A percentile compares a stretch with the other conserved stretches of the same genome.
These are phyloP conservation scores for Pogonophryne albipinna DNA, from an alignment of 2,797 vertebrate genomes.

Conservation along the genomic window DNA sequence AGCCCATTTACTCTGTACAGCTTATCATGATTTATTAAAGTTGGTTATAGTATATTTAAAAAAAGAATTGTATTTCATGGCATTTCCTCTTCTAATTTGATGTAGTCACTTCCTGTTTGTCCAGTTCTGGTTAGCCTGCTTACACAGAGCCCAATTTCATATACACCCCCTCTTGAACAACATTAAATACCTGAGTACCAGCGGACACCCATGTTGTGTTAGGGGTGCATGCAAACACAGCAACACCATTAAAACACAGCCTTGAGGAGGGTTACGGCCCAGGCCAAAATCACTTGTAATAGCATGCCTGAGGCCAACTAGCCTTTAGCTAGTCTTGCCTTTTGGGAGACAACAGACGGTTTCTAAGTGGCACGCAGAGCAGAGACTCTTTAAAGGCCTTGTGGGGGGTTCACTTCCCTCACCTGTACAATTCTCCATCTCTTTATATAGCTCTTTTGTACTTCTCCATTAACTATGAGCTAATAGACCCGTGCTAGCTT, in stretches of 20 bases:
- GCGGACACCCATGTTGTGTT: conserved; percentile 33
- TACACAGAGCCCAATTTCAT: conserved; percentile 24
- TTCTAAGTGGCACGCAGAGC: conserved; percentile 15
- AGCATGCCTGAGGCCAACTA: conserved; percentile 37
- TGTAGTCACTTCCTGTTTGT: conserved; percentile 33
- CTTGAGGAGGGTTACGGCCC: conserved; percentile 24
- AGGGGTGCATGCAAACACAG: conserved; percentile 18
- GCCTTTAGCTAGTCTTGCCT: conserved; percentile 16
- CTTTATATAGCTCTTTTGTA: conserved; percentile 11
- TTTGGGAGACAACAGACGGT: conserved; percentile 8
- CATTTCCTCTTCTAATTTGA: conserved; percentile 20
- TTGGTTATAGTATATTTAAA: not conserved
- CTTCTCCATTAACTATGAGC: conserved; percentile 10
- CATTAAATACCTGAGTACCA: conserved; percentile 29
- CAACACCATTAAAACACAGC: conserved; percentile 61
- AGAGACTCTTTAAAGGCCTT: not conserved
- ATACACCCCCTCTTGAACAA: conserved; percentile 8
- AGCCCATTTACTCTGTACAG: conserved; percentile 13
- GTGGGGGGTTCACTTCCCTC: not conserved
- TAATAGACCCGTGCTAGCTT: conserved; percentile 19
- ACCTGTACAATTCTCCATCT: not conserved
- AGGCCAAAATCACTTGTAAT: conserved; percentile 50
- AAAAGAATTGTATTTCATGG: not conserved
- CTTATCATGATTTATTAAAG: conserved; percentile 17
- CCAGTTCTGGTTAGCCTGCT: not conserved